These are phyloP conservation scores for Bursaphelenchus mucronatus DNA, from an alignment of 1,140 invertebrate genomes.

Conservation along the genomic window DNA sequence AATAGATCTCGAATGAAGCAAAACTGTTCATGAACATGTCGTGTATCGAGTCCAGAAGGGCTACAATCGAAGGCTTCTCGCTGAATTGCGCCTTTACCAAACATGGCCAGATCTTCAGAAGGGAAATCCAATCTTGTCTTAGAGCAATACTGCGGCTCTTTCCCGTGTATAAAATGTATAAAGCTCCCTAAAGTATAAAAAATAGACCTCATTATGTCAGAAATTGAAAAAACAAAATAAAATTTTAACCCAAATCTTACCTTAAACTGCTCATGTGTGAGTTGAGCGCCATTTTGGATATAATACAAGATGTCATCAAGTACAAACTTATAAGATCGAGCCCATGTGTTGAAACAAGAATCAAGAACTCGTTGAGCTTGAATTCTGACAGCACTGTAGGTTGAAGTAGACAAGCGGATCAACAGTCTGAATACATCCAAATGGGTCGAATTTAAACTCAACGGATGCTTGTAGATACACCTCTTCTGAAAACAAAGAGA, in stretches of 20 bases:
- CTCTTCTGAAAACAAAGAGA: slow-evolving; percentile 45
- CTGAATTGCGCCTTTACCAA: slow-evolving; percentile 68
- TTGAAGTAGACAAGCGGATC: slow-evolving; percentile 33
- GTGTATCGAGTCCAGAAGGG: slow-evolving; percentile 69
- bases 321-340: slow-evolving; percentile 68
- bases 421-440: slow-evolving; percentile 34
- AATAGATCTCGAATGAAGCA: slow-evolving; percentile 64
- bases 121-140: slow-evolving; percentile 73
- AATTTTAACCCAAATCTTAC: slow-evolving; percentile 53
- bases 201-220: slow-evolving; percentile 16
- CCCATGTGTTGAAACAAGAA: slow-evolving; percentile 64
- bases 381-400: slow-evolving; percentile 65
- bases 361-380: slow-evolving; percentile 68
- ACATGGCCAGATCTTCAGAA: slow-evolving; percentile 72
- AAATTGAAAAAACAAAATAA: slow-evolving; percentile 27
- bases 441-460: slow-evolving; percentile 32
- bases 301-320: slow-evolving; percentile 67
- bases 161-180: slow-evolving; percentile 73
- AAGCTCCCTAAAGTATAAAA: slow-evolving; percentile 66
- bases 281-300: slow-evolving; percentile 66
- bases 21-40: slow-evolving; percentile 64
- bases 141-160: slow-evolving; percentile 68
- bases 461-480: slow-evolving; percentile 29
- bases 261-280: slow-evolving; percentile 73
- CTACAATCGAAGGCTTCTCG: slow-evolving; percentile 75